Evolutionary conservation across 2,113 vertebrate genomes (phyloP).

Genomic region (Propithecus coquereli): DNA sequence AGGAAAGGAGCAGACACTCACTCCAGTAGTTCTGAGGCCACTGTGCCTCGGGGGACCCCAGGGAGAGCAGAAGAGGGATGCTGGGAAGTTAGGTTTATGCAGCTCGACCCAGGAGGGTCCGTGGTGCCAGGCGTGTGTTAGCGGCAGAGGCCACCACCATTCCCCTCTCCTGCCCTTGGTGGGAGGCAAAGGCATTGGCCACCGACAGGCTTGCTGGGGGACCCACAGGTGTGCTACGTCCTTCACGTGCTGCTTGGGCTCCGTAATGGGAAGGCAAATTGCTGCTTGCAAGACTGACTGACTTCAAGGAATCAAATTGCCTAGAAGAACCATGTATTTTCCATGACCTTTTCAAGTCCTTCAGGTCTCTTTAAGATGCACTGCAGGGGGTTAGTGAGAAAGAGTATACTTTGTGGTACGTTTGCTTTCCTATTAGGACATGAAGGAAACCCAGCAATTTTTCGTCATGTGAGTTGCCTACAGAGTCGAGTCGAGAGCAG

Average conservation of each 20-base stretch:
- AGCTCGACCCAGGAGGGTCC: neutral
- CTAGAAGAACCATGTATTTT: neutral
- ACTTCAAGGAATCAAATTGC: constrained; percentile 36
- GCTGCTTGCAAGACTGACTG: neutral
- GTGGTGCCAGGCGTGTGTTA: neutral
- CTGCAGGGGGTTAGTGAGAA: constrained; percentile 14
- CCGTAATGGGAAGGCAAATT: neutral
- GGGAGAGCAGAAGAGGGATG: neutral
- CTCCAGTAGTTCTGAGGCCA: neutral
- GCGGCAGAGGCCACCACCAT: neutral
- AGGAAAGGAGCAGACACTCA: neutral
- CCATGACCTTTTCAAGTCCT: constrained; percentile 47
- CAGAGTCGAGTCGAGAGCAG: neutral
- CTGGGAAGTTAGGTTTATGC: neutral
- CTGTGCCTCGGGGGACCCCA: neutral
- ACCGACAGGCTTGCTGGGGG: neutral
- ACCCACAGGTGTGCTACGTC: neutral
- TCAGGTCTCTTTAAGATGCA: constrained; percentile 9
- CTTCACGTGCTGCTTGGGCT: neutral
- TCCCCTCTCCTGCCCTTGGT: no score
- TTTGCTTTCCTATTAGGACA: constrained; percentile 40
- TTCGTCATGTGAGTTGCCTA: neutral
- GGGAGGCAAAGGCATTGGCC: neutral
- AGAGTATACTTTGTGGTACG: neutral
- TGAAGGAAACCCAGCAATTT: constrained; percentile 30